Base-by-base conservation (phyloP, 2,797 vertebrate species). In the Myotis findleyi region DNA sequence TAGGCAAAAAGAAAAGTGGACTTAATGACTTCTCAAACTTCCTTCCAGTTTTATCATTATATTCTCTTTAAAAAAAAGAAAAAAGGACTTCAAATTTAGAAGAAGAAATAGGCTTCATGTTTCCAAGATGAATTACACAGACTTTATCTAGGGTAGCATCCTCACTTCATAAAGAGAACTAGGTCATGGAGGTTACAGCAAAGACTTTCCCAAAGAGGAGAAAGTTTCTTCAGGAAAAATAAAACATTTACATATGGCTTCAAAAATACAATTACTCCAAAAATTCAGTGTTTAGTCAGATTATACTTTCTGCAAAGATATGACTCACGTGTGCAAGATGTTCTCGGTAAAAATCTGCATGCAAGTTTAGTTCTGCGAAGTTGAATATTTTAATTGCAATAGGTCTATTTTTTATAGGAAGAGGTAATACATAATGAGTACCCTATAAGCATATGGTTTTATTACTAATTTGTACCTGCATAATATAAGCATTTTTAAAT, bases 271-370 rank as follows among this genome's bases (percentile, higher is more conserved):
- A 84, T 94, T 64, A 44, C 23, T 68, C 76, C 64, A 73, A 94
- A 92, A 87, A 51, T 62, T 90, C 69, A 95, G 12, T 64, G 68
- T 92, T 91, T 41, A 92, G 17, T 90, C 11, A 93, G 72, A 69
- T 81, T 68, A 81, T 5, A 64, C 12, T 91, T 64, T 66, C 33
- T 88, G 14, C 17, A 77, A 89, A 97, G 41, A 5, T 87, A 30
- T 94, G 80, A 95, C 23, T 90, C 72, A 84, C 30, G 18, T 72
- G 6, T 69, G 6, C 36, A 92, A 87, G 36, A 81, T 55, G 3
- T 75, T 93, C 64, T 84, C 73, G 36, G 79, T 88, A 91, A 94
- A 87, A 76, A 81, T 72, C 30, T 89, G 11, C 47, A 62, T 82
- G 21, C 44, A 41, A 57, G 3, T 93, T 91, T 88, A 83, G 51